Conservation (phyloP, 1,140 invertebrate genomes). For the Lepidostoma basale region DNA sequence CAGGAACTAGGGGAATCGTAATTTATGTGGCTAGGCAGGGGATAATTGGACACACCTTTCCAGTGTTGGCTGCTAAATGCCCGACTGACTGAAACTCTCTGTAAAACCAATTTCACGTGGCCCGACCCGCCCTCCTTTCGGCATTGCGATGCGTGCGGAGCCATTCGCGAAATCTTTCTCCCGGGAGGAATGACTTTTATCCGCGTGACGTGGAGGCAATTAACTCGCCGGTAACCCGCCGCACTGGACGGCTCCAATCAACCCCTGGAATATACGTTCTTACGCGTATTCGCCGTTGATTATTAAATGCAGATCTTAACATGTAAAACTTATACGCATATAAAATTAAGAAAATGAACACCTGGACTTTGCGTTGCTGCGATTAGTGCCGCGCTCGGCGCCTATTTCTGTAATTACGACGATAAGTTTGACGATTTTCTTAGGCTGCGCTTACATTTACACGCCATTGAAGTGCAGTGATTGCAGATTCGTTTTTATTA, state of each 20-base stretch:
- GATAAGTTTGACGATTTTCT: constrained; percentile 6
- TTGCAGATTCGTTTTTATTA: no score
- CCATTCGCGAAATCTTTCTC: constrained; percentile 4
- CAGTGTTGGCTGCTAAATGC: constrained; percentile 34
- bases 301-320: constrained; percentile 10
- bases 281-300: neutral
- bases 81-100: constrained; percentile 28
- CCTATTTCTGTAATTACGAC: neutral
- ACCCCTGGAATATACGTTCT: neutral
- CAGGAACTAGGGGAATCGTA: constrained; percentile 10
- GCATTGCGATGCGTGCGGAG: neutral
- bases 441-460: neutral
- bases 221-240: constrained; percentile 15
- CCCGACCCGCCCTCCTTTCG: neutral
- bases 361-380: neutral
- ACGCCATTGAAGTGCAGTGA: neutral
- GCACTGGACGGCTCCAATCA: constrained; percentile 3
- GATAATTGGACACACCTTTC: constrained; percentile 43
- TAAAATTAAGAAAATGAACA: neutral
- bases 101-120: constrained; percentile 33
- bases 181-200: constrained; percentile 13
- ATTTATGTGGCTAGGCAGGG: constrained; percentile 34
- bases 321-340: neutral
- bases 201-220: constrained; percentile 10
- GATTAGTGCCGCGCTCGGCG: neutral